Evolutionary conservation across 1,140 invertebrate species (phyloP).

Genomic region (Cyclargus thomasi): DNA sequence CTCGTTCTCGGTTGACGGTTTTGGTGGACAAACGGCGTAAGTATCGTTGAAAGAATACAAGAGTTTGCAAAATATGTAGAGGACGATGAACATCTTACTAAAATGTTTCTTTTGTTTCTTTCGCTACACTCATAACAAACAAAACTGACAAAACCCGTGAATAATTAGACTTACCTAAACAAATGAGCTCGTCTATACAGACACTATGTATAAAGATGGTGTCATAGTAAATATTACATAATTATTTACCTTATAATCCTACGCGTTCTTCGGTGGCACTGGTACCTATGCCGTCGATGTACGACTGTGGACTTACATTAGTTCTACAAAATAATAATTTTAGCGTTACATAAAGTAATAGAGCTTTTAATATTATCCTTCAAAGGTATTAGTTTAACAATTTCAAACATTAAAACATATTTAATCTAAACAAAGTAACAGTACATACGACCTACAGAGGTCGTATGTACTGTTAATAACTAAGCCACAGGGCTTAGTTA

Average conservation of each 20-base stretch:
- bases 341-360: too few species aligned
- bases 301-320: neutral
- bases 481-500: too few species aligned
- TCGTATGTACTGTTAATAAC: too few species aligned
- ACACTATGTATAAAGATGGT: slow-evolving; percentile 11
- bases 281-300: slow-evolving; percentile 14
- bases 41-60: too few species aligned
- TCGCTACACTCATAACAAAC: neutral
- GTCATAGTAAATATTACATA: slow-evolving; percentile 33
- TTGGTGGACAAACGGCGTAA: too few species aligned
- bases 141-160: neutral
- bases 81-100: neutral
- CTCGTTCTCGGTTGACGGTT: too few species aligned
- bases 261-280: slow-evolving; percentile 5
- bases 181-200: neutral
- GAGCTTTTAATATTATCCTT: too few species aligned
- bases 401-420: too few species aligned
- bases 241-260: slow-evolving; percentile 27
- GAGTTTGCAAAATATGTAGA: too few species aligned
- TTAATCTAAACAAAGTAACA: too few species aligned
- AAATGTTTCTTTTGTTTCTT: neutral
- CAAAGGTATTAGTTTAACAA: too few species aligned
- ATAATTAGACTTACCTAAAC: slow-evolving; percentile 6
- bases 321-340: neutral
- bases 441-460: too few species aligned